Base-by-base conservation (phyloP, 1,140 invertebrate species). In the Antheraea pernyi region DNA sequence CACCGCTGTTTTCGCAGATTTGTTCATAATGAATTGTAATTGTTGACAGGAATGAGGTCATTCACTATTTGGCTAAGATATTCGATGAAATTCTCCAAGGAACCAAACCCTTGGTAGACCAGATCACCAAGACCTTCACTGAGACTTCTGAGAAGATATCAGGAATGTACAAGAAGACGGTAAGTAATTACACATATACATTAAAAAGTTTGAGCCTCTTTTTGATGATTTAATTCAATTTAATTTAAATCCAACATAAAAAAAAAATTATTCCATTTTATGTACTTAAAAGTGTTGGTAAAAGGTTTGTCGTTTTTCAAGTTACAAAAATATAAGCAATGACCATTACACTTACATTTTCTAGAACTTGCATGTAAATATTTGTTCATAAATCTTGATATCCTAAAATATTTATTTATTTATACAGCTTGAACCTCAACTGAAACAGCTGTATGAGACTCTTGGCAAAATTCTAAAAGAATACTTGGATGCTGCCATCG, bases 371-470 rank as follows among this genome's bases (percentile, higher is more conserved):
- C 4, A 30, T 30, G 1, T 30, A 30, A 30, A 30, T 30, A 30
- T 30, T 30, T 30, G 22, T 30, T 30, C 22, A 30, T 30, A 30
- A 30, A 30, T 30, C 22, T 30, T 30, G 22, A 4, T 30, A 30
- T 4, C 22, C 22, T 30, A 30, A 30, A 30, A 30, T 30, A 30
- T 30, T 30, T 30, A 30, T 37, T 42, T 42, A 42, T 42, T 42
- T 2, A 66, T 67, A 1, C 71, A 95, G 77, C 74, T 95, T 7
- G 81, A 94, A 36, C 94, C 94, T 4, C 85, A 94, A 68, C 64
- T 96, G 22, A 94, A 94, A 61, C 92, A 95, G 67, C 90, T 94
- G 0, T 91, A 89, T 60, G 85, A 93, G 0, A 94, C 92, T 65
- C 58, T 95, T 0, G 74, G 87, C 2, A 70, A 90, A 0, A 71